A percentile compares a stretch with the other conserved stretches of the same genome.
phyloP scores from a whole-genome alignment of 2,113 vertebrate genomes.

The Pelvicachromis taeniatus region DNA sequence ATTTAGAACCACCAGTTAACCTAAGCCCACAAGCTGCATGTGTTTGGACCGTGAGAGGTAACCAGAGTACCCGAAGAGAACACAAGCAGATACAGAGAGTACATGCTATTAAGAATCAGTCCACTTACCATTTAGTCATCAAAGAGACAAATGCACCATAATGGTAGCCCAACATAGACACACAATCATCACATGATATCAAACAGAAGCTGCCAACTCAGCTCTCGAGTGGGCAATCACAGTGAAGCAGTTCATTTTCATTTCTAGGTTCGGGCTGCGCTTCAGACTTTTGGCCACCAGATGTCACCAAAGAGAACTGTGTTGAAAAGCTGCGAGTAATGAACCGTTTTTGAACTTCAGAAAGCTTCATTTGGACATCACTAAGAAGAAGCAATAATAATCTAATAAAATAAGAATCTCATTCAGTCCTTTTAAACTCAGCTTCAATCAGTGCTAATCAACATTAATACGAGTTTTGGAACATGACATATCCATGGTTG shows the following conservation, averaged over 20 bases:
- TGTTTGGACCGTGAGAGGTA: neutral
- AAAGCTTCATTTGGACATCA: neutral
- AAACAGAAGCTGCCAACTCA: neutral
- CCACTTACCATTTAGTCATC: neutral
- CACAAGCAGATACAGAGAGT: neutral
- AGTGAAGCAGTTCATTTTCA: neutral
- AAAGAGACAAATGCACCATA: neutral
- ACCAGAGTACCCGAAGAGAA: neutral
- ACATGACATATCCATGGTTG: neutral
- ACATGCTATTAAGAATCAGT: neutral
- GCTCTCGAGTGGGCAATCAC: neutral
- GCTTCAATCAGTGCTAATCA: neutral
- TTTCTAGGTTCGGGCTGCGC: neutral
- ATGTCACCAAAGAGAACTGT: neutral
- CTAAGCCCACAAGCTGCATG: neutral
- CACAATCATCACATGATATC: neutral
- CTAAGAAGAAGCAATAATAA: neutral
- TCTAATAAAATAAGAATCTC: neutral
- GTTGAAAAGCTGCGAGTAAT: neutral
- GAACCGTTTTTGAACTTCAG: neutral
- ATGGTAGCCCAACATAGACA: neutral
- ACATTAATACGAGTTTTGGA: neutral
- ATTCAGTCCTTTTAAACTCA: neutral
- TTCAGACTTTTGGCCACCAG: fast-evolving
- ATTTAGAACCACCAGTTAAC: neutral